These are phyloP conservation scores for Coregonus sp. DNA, from an alignment of 2,797 vertebrate genomes.

Conservation along the genomic window DNA sequence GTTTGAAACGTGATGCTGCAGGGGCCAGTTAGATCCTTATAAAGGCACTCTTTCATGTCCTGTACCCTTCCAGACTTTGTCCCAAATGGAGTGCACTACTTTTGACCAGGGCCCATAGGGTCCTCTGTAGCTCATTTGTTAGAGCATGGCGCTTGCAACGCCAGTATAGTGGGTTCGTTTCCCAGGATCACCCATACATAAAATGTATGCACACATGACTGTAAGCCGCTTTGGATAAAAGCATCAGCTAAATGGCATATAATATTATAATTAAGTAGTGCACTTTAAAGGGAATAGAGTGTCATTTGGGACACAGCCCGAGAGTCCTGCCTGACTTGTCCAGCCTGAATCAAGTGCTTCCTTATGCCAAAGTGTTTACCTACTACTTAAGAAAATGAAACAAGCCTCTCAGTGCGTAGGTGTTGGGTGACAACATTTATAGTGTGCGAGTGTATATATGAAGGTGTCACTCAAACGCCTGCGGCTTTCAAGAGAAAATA, in stretches of 20 bases:
- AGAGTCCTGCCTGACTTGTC: constrained; percentile 59
- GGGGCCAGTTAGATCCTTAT: constrained; percentile 54
- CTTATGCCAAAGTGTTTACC: constrained; percentile 73
- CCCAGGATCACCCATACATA: no score
- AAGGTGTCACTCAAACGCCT: constrained; percentile 45
- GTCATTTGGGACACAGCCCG: constrained; percentile 13
- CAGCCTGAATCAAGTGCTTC: constrained; percentile 70
- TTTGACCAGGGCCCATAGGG: no score
- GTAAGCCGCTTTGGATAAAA: no score
- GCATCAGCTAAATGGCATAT: no score
- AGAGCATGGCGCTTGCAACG: no score
- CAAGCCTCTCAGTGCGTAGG: constrained; percentile 41
- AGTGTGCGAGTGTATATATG: constrained; percentile 23
- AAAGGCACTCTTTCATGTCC: constrained; percentile 70
- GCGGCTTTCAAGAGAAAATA: constrained; percentile 35
- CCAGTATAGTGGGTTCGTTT: no score
- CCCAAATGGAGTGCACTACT: neutral
- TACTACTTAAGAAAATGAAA: constrained; percentile 66
- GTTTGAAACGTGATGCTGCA: constrained; percentile 64
- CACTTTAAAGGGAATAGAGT: neutral
- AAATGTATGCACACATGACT: no score
- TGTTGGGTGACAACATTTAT: constrained; percentile 18
- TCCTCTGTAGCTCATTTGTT: no score
- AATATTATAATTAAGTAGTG: neutral
- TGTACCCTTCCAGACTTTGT: constrained; percentile 54